These are phyloP conservation scores for Schrankia costaestrigalis DNA, from an alignment of 2,888 invertebrate species.

Conservation along the genomic window DNA sequence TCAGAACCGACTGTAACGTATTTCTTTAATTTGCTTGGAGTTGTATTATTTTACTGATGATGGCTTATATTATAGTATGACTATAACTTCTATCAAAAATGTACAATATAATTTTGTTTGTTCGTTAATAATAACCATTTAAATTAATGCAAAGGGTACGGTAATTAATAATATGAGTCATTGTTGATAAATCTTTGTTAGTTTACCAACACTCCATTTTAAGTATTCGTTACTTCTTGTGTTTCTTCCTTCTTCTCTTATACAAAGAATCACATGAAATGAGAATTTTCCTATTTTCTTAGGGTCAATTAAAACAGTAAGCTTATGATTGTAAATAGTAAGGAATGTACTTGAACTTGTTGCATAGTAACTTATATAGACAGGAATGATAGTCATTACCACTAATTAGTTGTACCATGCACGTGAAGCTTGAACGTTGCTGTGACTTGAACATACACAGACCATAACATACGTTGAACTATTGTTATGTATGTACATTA, in stretches of 20 bases:
- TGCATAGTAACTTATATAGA: conserved; percentile 25
- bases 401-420: conserved; percentile 44
- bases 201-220: too few species aligned
- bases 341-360: conserved; percentile 31
- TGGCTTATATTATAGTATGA: conserved; percentile 4
- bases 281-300: too few species aligned
- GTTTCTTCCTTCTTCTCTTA: too few species aligned
- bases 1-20: conserved; percentile 7
- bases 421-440: conserved; percentile 35
- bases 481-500: conserved; percentile 40
- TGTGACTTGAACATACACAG: background rate
- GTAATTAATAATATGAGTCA: too few species aligned
- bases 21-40: conserved; percentile 16
- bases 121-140: too few species aligned
- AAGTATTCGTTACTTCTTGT: too few species aligned
- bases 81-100: too few species aligned
- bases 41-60: conserved; percentile 14
- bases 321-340: conserved; percentile 8
- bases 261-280: too few species aligned
- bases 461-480: too few species aligned
- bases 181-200: too few species aligned
- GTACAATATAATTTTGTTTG: too few species aligned
- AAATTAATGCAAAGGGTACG: too few species aligned
- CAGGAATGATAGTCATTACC: conserved; percentile 24
- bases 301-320: background rate